Conservation (phyloP, 2,797 vertebrate genomes). For the Hydrophis major region DNA sequence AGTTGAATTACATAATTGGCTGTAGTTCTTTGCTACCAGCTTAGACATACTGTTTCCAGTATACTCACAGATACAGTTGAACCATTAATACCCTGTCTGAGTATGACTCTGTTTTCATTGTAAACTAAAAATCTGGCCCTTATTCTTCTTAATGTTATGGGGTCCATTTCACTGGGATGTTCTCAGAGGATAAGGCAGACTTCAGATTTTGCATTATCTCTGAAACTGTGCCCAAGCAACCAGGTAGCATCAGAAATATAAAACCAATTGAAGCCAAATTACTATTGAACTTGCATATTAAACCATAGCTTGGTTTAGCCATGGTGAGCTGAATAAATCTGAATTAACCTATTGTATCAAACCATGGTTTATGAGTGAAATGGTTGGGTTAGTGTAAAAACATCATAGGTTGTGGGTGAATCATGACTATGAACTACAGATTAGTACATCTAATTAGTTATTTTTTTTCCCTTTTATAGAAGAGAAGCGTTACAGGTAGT, state of each 20-base stretch:
- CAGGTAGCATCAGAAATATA: background rate
- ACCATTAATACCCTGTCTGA: background rate
- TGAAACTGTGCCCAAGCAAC: background rate
- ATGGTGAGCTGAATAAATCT: background rate
- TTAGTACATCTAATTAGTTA: background rate
- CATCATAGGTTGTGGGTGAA: background rate
- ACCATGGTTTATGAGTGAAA: background rate
- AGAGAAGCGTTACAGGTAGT: background rate
- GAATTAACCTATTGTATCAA: background rate
- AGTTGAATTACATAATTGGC: constrained; percentile 16
- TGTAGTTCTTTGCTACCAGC: background rate
- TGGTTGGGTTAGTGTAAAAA: background rate
- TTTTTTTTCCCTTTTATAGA: background rate
- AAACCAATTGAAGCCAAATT: background rate
- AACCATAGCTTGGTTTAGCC: background rate
- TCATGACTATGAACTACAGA: background rate
- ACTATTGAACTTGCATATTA: background rate
- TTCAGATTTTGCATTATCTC: background rate
- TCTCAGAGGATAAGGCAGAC: background rate
- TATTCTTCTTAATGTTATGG: background rate
- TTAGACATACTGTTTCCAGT: background rate
- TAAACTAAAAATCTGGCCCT: background rate
- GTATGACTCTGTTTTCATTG: background rate
- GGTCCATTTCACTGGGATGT: background rate
- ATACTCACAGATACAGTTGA: background rate